phyloP scores from a whole-genome alignment of 2,797 vertebrate genomes.

The Tadarida brasiliensis region DNA sequence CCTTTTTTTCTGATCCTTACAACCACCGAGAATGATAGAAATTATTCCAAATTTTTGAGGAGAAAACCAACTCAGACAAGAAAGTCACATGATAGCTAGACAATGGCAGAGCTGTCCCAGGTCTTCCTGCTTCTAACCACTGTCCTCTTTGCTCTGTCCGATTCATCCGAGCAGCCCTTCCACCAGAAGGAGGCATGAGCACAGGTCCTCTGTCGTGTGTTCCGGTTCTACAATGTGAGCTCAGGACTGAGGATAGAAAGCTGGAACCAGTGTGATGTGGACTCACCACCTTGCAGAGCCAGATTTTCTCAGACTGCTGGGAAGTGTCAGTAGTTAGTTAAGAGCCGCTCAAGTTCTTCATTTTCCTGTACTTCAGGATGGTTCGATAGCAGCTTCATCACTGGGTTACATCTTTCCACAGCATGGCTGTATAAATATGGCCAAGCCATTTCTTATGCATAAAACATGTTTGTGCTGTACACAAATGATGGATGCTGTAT shows the following conservation, averaged over 20 bases:
- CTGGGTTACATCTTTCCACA: not conserved
- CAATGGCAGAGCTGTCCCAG: not conserved
- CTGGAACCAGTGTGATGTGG: not conserved
- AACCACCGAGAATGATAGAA: not conserved
- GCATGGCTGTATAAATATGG: not conserved
- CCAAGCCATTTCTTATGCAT: not conserved
- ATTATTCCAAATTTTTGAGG: not conserved
- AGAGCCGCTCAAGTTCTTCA: not conserved
- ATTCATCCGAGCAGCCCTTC: not conserved
- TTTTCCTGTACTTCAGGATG: not conserved
- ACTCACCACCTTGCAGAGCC: not conserved
- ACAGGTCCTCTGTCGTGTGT: accelerated
- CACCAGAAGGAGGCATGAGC: too few relatives aligned
- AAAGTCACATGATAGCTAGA: not conserved
- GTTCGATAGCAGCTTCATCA: not conserved
- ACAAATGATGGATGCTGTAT: not conserved
- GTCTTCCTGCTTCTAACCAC: not conserved
- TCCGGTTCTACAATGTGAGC: accelerated
- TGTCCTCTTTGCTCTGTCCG: not conserved
- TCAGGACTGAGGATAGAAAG: not conserved
- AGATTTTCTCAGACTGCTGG: not conserved
- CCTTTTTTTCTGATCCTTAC: not conserved
- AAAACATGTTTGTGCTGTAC: not conserved
- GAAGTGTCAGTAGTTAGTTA: not conserved
- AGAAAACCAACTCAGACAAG: not conserved